A percentile compares a stretch with the other conserved stretches of the same genome.
These are phyloP conservation scores for Trissolcus basalis DNA, from an alignment of 1,140 invertebrate genomes.

Conservation along the genomic window DNA sequence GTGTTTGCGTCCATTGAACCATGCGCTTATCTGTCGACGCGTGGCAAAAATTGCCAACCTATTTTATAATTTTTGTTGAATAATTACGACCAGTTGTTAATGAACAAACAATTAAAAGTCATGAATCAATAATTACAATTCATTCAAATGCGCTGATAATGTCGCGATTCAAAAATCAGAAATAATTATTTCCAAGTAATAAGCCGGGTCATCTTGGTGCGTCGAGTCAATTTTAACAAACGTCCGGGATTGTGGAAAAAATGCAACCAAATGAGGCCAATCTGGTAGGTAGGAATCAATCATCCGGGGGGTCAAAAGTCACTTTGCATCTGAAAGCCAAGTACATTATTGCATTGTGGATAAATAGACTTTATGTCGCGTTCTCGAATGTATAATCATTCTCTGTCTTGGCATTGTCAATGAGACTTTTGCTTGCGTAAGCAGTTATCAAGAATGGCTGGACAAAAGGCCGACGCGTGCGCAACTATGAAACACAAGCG, in stretches of 20 bases:
- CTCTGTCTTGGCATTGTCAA: constrained; percentile 38
- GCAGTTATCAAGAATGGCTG: constrained; percentile 25
- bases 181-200: constrained; percentile 18
- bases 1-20: too few relatives aligned
- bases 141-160: too few relatives aligned
- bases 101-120: too few relatives aligned
- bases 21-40: too few relatives aligned
- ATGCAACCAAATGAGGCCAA: constrained; percentile 14
- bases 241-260: not conserved
- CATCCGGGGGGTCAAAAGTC: constrained; percentile 30
- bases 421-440: constrained; percentile 41
- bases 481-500: constrained; percentile 34
- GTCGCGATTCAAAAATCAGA: not conserved
- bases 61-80: too few relatives aligned
- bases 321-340: constrained; percentile 23
- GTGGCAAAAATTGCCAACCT: too few relatives aligned
- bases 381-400: constrained; percentile 30
- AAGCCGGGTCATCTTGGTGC: constrained; percentile 4
- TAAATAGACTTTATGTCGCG: constrained; percentile 42
- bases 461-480: constrained; percentile 44
- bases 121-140: not conserved
- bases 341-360: constrained; percentile 28
- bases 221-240: too few relatives aligned
- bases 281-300: constrained; percentile 41
- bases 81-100: too few relatives aligned